Evolutionary conservation across 2,113 vertebrate genomes (phyloP).

Genomic region (Kryptolebias marmoratus): DNA sequence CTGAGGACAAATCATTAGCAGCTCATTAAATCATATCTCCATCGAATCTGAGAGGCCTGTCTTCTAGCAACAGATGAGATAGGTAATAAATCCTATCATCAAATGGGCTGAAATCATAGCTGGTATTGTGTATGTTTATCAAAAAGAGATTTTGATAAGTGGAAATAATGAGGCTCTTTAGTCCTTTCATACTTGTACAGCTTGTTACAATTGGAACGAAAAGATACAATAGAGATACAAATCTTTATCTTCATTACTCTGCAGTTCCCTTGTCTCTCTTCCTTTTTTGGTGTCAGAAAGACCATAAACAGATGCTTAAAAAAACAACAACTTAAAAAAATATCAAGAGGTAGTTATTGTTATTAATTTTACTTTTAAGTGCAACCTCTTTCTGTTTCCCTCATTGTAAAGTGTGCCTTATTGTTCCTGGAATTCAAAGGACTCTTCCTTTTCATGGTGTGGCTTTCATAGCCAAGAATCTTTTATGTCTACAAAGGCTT

Average conservation of each 20-base stretch:
- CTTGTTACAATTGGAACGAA: conserved; percentile 50
- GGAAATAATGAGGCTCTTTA: conserved; percentile 37
- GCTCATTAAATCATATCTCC: conserved; percentile 79
- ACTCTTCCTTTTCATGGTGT: conserved; percentile 48
- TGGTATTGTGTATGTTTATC: conserved; percentile 45
- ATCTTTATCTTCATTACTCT: conserved; percentile 20
- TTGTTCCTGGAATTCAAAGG: conserved; percentile 56
- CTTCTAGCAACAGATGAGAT: conserved; percentile 57
- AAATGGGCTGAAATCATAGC: conserved; percentile 53
- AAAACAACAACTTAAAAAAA: conserved; percentile 41
- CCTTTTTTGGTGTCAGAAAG: conserved; percentile 4
- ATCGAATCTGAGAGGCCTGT: conserved; percentile 58
- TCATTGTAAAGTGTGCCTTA: conserved; percentile 22
- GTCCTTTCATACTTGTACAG: conserved; percentile 15
- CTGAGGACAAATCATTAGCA: conserved; percentile 73
- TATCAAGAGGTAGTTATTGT: conserved; percentile 34
- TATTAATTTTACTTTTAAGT: conserved; percentile 60
- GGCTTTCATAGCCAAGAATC: conserved; percentile 47
- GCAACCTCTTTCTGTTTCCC: conserved; percentile 35
- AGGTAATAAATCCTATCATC: conserved; percentile 80
- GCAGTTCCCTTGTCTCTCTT: neutral
- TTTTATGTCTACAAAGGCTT: conserved; percentile 67
- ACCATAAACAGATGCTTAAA: conserved; percentile 9
- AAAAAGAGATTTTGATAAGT: conserved; percentile 48
- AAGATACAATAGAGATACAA: conserved; percentile 18